Conservation (phyloP, 2,888 invertebrate species). For the Spisula subtruncata region DNA sequence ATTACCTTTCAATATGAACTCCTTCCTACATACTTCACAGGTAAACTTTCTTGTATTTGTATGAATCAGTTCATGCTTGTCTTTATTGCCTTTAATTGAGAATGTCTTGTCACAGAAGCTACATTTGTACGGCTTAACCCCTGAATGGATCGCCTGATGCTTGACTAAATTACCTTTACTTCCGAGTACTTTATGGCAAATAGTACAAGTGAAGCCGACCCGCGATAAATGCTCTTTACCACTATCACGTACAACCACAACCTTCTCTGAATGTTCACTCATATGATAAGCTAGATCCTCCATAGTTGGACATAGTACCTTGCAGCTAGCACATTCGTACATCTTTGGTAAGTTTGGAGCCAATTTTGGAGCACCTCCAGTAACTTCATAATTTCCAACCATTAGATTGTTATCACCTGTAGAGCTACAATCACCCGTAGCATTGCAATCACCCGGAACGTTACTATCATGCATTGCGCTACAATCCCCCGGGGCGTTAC, state of each 20-base stretch:
- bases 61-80: conserved; percentile 61
- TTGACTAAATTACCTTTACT: conserved; percentile 62
- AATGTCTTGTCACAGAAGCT: conserved; percentile 60
- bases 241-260: conserved; percentile 40
- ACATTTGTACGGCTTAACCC: conserved; percentile 58
- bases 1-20: conserved; percentile 63
- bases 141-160: conserved; percentile 59
- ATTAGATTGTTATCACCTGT: background rate
- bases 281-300: conserved; percentile 55
- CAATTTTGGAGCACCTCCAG: background rate
- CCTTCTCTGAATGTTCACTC: conserved; percentile 57
- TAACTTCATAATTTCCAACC: background rate
- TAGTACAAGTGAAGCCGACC: conserved; percentile 23
- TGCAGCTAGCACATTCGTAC: conserved; percentile 60
- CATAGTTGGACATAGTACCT: conserved; percentile 42
- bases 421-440: no score
- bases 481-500: no score
- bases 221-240: conserved; percentile 13
- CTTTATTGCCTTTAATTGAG: conserved; percentile 64
- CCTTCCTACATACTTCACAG: conserved; percentile 58
- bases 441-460: no score
- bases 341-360: conserved; percentile 26
- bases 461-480: no score
- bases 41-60: conserved; percentile 43
- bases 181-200: conserved; percentile 38